These are phyloP conservation scores for Musca vetustissima DNA, from an alignment of 1,140 invertebrate species.

Conservation along the genomic window DNA sequence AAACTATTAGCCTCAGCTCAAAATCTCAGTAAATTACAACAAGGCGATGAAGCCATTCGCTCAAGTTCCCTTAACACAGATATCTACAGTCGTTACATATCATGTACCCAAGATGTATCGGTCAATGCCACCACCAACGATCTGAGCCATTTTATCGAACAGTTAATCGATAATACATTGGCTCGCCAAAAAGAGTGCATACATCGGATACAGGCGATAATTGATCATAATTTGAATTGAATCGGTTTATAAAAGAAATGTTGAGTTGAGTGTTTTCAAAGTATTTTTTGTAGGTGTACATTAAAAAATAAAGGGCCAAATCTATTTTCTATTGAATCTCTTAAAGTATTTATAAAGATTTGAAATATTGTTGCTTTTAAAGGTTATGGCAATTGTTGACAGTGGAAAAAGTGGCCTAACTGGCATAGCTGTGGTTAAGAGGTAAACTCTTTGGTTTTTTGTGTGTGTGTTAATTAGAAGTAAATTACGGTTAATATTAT, in stretches of 20 bases:
- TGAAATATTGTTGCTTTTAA: too few relatives aligned
- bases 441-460: too few relatives aligned
- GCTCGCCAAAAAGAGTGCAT: conserved; percentile 49
- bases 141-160: conserved; percentile 48
- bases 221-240: conserved; percentile 43
- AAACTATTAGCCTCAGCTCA: conserved; percentile 42
- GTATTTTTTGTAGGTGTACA: too few relatives aligned
- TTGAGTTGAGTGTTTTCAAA: too few relatives aligned
- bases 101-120: conserved; percentile 51
- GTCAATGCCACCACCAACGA: conserved; percentile 48
- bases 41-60: conserved; percentile 46
- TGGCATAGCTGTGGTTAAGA: too few relatives aligned
- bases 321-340: too few relatives aligned
- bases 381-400: too few relatives aligned
- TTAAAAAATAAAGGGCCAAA: too few relatives aligned
- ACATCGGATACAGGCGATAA: conserved; percentile 46
- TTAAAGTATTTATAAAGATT: too few relatives aligned
- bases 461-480: too few relatives aligned
- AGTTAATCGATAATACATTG: conserved; percentile 49
- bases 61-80: conserved; percentile 51
- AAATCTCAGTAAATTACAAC: conserved; percentile 42
- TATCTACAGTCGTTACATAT: conserved; percentile 52
- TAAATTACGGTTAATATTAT: too few relatives aligned
- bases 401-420: too few relatives aligned
- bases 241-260: not conserved